Conservation (phyloP, 2,888 invertebrate species). For the Mesochorus sp. region DNA sequence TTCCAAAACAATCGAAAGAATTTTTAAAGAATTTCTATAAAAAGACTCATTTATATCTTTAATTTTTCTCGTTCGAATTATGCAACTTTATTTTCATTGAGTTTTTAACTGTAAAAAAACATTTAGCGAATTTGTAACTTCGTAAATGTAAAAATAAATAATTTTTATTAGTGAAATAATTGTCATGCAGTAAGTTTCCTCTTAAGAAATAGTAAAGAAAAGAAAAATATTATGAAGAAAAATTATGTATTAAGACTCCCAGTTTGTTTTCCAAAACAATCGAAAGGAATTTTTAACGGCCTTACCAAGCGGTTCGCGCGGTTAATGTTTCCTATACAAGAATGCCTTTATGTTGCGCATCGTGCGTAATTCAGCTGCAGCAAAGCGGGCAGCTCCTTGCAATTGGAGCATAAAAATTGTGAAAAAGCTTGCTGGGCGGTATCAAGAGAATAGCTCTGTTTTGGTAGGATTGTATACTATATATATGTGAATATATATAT, state of each 20-base stretch:
- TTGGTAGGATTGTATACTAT: neutral
- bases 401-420: conserved; percentile 19
- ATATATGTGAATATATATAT: neutral
- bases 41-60: no score
- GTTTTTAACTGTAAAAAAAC: no score
- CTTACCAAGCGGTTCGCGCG: neutral
- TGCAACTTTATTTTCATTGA: neutral
- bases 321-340: neutral
- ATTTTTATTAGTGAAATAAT: no score
- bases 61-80: neutral
- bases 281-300: no score
- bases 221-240: no score
- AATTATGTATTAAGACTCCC: no score
- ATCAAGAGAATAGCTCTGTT: conserved; percentile 40
- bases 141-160: neutral
- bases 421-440: conserved; percentile 8
- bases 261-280: no score
- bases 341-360: conserved; percentile 9
- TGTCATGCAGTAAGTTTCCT: no score
- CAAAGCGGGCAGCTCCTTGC: neutral
- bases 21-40: no score
- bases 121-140: neutral
- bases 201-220: neutral
- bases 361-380: conserved; percentile 20
- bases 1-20: no score